Evolutionary conservation across 2,888 invertebrate genomes (phyloP).

Genomic region (Tanypteryx hageni): DNA sequence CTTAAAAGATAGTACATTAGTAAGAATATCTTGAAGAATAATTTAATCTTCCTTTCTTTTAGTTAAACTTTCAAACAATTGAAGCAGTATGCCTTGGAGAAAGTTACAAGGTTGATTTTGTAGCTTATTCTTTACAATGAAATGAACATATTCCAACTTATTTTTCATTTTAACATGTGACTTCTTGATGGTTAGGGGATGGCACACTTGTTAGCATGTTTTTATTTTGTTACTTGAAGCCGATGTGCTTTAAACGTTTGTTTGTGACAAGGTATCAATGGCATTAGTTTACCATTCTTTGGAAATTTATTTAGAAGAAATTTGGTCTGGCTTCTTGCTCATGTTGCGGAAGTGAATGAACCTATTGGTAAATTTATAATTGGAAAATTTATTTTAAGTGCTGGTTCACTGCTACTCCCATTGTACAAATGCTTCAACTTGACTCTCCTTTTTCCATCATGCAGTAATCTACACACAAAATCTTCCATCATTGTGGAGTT

Average conservation of each 20-base stretch:
- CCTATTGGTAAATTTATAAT: not conserved
- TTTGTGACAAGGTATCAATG: slow-evolving; percentile 43
- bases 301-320: not conserved
- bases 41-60: no score
- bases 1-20: no score
- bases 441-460: not conserved
- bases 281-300: not conserved
- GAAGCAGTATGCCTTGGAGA: no score
- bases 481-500: not conserved
- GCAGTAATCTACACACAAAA: not conserved
- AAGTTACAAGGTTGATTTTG: not conserved
- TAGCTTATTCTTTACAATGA: not conserved
- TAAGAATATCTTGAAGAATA: no score
- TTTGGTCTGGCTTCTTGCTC: not conserved
- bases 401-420: not conserved
- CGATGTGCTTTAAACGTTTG: slow-evolving; percentile 32
- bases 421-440: slow-evolving; percentile 17
- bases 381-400: not conserved
- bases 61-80: no score
- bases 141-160: not conserved
- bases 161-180: not conserved
- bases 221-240: slow-evolving; percentile 44
- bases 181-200: slow-evolving; percentile 2
- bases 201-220: slow-evolving; percentile 45
- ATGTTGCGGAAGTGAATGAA: not conserved